Conservation (phyloP, 2,797 vertebrate species). For the Adrianichthys oophorus region DNA sequence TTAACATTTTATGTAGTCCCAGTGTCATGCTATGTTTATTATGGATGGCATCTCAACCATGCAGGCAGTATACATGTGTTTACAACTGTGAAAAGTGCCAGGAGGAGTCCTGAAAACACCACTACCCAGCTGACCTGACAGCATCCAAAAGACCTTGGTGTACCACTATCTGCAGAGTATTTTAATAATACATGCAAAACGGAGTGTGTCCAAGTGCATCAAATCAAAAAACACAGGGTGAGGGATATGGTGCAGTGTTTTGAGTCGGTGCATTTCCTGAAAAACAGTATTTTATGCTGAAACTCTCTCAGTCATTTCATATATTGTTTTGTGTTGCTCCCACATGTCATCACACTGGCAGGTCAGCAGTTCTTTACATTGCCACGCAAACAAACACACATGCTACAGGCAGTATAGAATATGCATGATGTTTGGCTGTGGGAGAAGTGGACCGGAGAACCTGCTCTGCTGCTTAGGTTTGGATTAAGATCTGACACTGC, state of each 20-base stretch:
- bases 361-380: no score
- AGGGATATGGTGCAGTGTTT: conserved; percentile 11
- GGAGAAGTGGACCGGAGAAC: no score
- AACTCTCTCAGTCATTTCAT: no score
- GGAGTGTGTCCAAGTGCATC: conserved; percentile 43
- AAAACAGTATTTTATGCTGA: no score
- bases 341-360: no score
- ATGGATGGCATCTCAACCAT: conserved; percentile 58
- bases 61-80: conserved; percentile 67
- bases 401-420: no score
- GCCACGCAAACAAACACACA: no score
- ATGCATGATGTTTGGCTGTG: no score
- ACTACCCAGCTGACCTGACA: conserved; percentile 40
- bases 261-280: background rate
- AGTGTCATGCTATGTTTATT: conserved; percentile 62
- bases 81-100: conserved; percentile 64
- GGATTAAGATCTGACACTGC: no score
- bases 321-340: no score
- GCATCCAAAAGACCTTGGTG: conserved; percentile 42
- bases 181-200: conserved; percentile 65
- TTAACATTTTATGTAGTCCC: conserved; percentile 67
- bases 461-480: no score
- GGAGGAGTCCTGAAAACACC: conserved; percentile 46
- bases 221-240: conserved; percentile 14
- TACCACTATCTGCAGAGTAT: conserved; percentile 53